phyloP scores from a whole-genome alignment of 2,888 invertebrate species.

The Norana najaformis region DNA sequence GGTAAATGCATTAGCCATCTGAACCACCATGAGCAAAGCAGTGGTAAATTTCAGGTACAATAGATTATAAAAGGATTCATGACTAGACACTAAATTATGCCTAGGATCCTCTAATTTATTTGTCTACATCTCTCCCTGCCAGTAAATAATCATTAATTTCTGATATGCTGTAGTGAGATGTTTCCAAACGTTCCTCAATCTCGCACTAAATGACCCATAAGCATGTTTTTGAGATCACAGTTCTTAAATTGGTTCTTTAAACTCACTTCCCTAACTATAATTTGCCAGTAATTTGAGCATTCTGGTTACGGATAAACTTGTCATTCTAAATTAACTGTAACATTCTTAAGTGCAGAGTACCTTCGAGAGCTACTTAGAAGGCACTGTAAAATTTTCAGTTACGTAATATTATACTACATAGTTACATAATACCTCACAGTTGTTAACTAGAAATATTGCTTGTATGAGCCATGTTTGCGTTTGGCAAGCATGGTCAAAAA shows the following conservation, averaged over 20 bases:
- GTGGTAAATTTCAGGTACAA: too few species aligned
- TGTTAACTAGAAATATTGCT: not conserved
- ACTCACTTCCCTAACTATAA: not conserved
- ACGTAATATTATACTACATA: not conserved
- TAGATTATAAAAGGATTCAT: too few species aligned
- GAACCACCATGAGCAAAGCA: too few species aligned
- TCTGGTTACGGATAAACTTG: not conserved
- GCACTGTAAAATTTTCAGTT: too few species aligned
- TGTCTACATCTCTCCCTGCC: too few species aligned
- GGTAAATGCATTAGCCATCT: too few species aligned
- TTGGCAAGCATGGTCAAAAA: too few species aligned
- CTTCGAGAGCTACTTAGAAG: not conserved
- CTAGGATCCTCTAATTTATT: too few species aligned
- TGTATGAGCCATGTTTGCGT: not conserved
- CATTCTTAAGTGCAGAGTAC: not conserved
- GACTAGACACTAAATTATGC: too few species aligned
- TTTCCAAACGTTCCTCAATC: not conserved
- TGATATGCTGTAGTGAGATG: not conserved
- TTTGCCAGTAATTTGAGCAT: not conserved
- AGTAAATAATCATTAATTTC: too few species aligned
- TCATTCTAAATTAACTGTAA: not conserved
- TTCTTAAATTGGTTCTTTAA: not conserved
- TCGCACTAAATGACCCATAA: not conserved
- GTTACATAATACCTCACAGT: not conserved
- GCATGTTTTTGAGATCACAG: not conserved